Conservation (phyloP, 2,888 invertebrate genomes). For the Lepidocyrtoides sp. region DNA sequence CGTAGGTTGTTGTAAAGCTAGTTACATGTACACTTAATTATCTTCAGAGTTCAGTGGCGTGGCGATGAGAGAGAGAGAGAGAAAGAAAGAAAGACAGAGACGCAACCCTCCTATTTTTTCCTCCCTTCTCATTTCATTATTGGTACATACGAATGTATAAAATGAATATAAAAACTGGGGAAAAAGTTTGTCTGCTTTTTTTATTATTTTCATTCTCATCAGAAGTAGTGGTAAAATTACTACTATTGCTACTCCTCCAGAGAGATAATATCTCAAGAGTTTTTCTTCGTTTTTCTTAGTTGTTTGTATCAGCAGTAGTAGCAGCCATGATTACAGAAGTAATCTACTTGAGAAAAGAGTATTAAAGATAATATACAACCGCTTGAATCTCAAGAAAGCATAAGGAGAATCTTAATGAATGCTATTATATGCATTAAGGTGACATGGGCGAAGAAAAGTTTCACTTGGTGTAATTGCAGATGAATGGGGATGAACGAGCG, state of each 20-base stretch:
- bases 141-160: not conserved
- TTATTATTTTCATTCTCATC: constrained; percentile 42
- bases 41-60: constrained; percentile 25
- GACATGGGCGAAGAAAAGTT: not conserved
- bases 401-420: constrained; percentile 42
- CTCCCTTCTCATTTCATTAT: constrained; percentile 21
- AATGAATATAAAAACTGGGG: constrained; percentile 21
- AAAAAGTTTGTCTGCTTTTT: constrained; percentile 16
- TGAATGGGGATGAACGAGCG: not conserved
- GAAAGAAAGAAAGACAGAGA: not conserved
- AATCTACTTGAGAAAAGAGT: constrained; percentile 28
- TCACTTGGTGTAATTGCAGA: constrained; percentile 3
- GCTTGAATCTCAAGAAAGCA: not conserved
- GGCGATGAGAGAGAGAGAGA: not conserved
- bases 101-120: not conserved
- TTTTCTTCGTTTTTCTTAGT: not conserved
- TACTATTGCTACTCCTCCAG: not conserved
- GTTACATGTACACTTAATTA: constrained; percentile 57
- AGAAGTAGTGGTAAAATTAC: not conserved
- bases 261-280: constrained; percentile 39
- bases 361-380: not conserved
- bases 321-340: constrained; percentile 15
- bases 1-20: constrained; percentile 21
- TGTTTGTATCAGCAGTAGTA: not conserved
- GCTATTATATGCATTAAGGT: constrained; percentile 39